A percentile compares a stretch with the other conserved stretches of the same genome.
phyloP scores from a whole-genome alignment of 2,797 vertebrate genomes.

The Nannoperca obscura region DNA sequence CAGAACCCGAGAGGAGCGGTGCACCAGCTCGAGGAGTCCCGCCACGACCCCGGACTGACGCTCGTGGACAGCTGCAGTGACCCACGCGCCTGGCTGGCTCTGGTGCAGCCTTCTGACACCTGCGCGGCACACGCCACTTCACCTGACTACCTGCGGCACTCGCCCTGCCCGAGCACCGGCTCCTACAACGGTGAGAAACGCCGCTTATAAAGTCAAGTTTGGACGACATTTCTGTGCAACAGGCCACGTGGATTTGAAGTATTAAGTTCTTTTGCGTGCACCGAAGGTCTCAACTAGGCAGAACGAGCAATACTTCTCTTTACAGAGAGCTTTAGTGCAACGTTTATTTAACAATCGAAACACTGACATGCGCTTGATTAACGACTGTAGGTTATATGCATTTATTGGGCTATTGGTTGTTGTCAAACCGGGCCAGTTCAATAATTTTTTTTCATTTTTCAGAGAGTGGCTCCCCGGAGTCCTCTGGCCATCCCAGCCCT shows the following conservation, averaged over 20 bases:
- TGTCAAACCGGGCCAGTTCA: background rate
- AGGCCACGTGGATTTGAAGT: background rate
- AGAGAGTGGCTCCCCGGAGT: slow-evolving; percentile 81
- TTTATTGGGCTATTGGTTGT: background rate
- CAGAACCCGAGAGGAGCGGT: slow-evolving; percentile 61
- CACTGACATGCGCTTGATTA: background rate
- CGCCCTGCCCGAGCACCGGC: slow-evolving; percentile 83
- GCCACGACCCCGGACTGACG: slow-evolving; percentile 82
- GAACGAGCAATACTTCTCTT: background rate
- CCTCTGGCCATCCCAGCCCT: slow-evolving; percentile 77
- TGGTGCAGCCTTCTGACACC: slow-evolving; percentile 86
- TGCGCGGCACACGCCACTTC: slow-evolving; percentile 86
- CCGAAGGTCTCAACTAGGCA: background rate
- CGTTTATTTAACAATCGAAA: background rate
- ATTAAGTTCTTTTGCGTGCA: background rate
- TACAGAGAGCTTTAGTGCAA: background rate
- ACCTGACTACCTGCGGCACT: slow-evolving; percentile 87
- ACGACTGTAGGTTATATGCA: background rate
- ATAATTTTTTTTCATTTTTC: slow-evolving; percentile 28
- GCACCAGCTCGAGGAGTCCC: slow-evolving; percentile 69
- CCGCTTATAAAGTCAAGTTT: background rate
- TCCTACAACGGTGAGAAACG: slow-evolving; percentile 76
- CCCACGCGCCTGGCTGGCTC: slow-evolving; percentile 93
- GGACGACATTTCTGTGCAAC: background rate
- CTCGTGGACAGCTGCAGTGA: slow-evolving; percentile 88